Evolutionary conservation across 2,113 vertebrate genomes (phyloP), one percentile per base, ranked within the genome.

Genomic region (Indicator maculatus): DNA sequence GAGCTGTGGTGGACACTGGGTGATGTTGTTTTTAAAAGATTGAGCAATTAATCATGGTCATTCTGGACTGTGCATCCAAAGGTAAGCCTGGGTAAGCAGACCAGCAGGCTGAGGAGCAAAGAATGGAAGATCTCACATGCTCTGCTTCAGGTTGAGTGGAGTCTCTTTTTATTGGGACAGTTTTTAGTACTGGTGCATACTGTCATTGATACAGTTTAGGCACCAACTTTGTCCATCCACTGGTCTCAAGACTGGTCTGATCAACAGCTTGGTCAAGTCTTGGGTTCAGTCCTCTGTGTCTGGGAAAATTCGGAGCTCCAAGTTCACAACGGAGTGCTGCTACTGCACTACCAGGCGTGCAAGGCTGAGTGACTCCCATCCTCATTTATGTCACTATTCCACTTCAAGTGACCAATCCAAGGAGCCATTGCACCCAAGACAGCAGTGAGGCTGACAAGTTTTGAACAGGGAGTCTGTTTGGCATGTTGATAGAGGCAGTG

Each of bases 271-370:
- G 5, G 16, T 20, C 24, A 33, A 83, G 21, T 41, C 4, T 17
- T 60, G 31, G 5, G 33, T 38, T 69, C 26, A 30, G 3, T 61
- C 14, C 53, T 9, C 24, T 56, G 28, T 24, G 4, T 24, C 23
- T 23, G 53, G 24, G 58, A 28, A n/a, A 13, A 26, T 39, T 27
- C 2, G 2, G 33, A 28, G 38, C 26, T 56, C 1, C 2, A 11
- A 31, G 23, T 19, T 10, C 13, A 33, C 23, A 16, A 26, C 16
- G 14, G 16, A 27, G 24, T 7, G 8, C 47, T 74, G 36, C 64
- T 67, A 41, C 27, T 0, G 4, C 0, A 2, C 1, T n/a, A 15
- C 26, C 0, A 0, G 12, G 20, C 1, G 0, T 7, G 4, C 0
- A 4, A 33, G 52, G 21, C 38, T 60, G 58, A 63, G 30, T 36